phyloP scores from a whole-genome alignment of 2,888 invertebrate genomes.

The Zhuqinia jingwanae region DNA sequence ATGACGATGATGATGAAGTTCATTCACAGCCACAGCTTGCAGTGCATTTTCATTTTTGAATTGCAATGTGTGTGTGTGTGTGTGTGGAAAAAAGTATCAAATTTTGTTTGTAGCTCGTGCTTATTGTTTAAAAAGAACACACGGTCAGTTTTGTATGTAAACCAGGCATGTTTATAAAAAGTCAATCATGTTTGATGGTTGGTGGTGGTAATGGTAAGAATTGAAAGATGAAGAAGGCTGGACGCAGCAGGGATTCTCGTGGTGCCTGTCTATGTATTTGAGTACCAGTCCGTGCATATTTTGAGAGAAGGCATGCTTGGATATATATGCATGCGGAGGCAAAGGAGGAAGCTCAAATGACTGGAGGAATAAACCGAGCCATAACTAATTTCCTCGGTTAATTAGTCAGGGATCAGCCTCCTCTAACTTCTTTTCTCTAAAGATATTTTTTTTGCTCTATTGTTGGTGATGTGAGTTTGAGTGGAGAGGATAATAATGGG shows the following conservation, averaged over 20 bases:
- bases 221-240: background rate
- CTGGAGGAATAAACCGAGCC: constrained; percentile 64
- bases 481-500: constrained; percentile 26
- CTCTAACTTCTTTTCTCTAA: constrained; percentile 42
- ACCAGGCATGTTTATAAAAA: constrained; percentile 37
- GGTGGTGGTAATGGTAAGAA: background rate
- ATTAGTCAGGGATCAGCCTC: constrained; percentile 72
- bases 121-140: constrained; percentile 58
- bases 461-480: constrained; percentile 17
- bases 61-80: background rate
- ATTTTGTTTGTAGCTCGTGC: constrained; percentile 59
- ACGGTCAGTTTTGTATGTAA: constrained; percentile 25
- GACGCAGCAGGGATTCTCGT: constrained; percentile 57
- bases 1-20: constrained; percentile 50
- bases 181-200: constrained; percentile 54
- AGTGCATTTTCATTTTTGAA: background rate
- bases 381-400: constrained; percentile 76
- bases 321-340: constrained; percentile 14
- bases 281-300: too few species aligned
- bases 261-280: background rate
- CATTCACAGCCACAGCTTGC: constrained; percentile 42
- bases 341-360: constrained; percentile 52
- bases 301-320: background rate
- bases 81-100: background rate
- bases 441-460: background rate